A percentile compares a stretch with the other conserved stretches of the same genome.
These are phyloP conservation scores for Trachemys scripta DNA, from an alignment of 2,113 vertebrate genomes.

Conservation along the genomic window DNA sequence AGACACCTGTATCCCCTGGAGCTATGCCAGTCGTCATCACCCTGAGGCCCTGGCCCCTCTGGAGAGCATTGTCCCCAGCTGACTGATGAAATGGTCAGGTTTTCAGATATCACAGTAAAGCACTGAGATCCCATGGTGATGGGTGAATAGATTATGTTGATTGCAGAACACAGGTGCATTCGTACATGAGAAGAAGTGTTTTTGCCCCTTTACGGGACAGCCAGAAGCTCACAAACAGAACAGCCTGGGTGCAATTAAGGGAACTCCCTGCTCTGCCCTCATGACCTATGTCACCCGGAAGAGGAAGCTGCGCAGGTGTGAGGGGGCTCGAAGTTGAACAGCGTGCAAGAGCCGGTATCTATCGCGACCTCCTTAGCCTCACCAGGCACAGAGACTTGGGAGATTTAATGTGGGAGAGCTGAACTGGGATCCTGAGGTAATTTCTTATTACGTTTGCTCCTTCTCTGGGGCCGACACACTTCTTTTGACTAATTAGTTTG, in stretches of 20 bases:
- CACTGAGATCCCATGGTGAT: fast-evolving
- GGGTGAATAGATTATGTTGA: neutral
- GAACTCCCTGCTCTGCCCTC: neutral
- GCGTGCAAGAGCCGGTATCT: too few relatives aligned
- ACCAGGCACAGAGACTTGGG: too few relatives aligned
- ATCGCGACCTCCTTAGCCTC: too few relatives aligned
- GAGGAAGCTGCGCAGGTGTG: too few relatives aligned
- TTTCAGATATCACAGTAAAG: fast-evolving
- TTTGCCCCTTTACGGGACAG: neutral
- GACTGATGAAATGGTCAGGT: neutral
- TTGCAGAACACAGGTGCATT: neutral
- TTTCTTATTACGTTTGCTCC: too few relatives aligned
- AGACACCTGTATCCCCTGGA: slow-evolving; percentile 32
- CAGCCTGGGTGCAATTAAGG: neutral
- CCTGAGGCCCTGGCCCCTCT: neutral
- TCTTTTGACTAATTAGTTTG: too few relatives aligned
- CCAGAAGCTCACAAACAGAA: neutral
- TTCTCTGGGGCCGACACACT: too few relatives aligned
- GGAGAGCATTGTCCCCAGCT: neutral
- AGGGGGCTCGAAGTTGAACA: too few relatives aligned
- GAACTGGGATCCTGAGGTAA: too few relatives aligned
- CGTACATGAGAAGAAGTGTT: neutral
- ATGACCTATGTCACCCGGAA: neutral
- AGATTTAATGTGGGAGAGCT: too few relatives aligned
- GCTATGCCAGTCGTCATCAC: neutral